Percentiles rank a stretch among this genome's conserved stretches.
phyloP scores from a whole-genome alignment of 2,888 invertebrate genomes.

The Leptura quadrifasciata region DNA sequence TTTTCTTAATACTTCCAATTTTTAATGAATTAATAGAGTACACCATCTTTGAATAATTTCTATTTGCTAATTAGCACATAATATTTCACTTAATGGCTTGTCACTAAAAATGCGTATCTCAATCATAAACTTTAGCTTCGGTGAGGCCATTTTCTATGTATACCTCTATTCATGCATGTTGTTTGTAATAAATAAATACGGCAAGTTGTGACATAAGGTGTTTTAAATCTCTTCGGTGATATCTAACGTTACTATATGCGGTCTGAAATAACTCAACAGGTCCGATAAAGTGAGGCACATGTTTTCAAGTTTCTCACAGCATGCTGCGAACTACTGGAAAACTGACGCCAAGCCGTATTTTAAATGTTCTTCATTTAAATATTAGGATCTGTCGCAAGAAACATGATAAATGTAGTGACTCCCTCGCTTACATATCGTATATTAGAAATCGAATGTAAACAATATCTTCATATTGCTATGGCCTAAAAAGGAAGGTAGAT shows the following conservation, averaged over 20 bases:
- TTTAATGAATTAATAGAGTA: too few species aligned
- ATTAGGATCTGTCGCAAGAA: slow-evolving; percentile 42
- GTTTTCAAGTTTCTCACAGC: slow-evolving; percentile 62
- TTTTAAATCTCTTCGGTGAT: slow-evolving; percentile 55
- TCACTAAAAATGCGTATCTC: slow-evolving; percentile 11
- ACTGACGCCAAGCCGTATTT: slow-evolving; percentile 47
- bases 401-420: slow-evolving; percentile 11
- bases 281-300: slow-evolving; percentile 62
- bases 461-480: slow-evolving; percentile 9
- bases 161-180: slow-evolving; percentile 14
- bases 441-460: slow-evolving; percentile 19
- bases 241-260: slow-evolving; percentile 60
- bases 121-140: slow-evolving; percentile 4
- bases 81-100: slow-evolving; percentile 1
- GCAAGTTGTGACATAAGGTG: slow-evolving; percentile 45
- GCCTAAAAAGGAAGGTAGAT: slow-evolving; percentile 15
- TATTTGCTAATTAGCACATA: neutral
- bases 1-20: too few species aligned
- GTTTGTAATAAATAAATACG: slow-evolving; percentile 36
- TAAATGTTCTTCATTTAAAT: slow-evolving; percentile 47
- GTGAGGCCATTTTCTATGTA: slow-evolving; percentile 8
- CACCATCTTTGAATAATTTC: neutral
- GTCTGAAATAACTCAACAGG: slow-evolving; percentile 60
- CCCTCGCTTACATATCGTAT: neutral
- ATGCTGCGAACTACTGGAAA: slow-evolving; percentile 62